Percentiles rank a stretch among this genome's conserved stretches.
Conservation (phyloP, 1,140 invertebrate species). For the Chymomyza costata region DNA sequence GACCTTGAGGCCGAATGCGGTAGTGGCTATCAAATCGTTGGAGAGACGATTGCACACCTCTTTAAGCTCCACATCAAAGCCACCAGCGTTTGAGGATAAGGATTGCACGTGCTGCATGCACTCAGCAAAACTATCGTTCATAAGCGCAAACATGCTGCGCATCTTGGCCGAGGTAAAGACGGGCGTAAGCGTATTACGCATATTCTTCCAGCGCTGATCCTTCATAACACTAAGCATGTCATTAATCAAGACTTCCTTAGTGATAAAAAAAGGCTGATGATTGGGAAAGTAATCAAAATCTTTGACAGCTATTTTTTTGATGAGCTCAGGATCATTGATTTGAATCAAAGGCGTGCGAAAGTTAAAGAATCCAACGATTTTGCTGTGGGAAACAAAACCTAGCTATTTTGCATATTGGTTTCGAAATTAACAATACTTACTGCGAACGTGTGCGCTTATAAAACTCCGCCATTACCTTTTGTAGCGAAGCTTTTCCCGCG, state of each 20-base stretch:
- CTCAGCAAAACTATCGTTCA: conserved; percentile 68
- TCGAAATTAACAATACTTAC: conserved; percentile 7
- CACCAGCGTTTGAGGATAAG: conserved; percentile 5
- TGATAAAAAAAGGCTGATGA: conserved; percentile 75
- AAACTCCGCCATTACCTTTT: conserved; percentile 5
- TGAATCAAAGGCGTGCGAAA: conserved; percentile 77
- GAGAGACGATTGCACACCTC: conserved; percentile 75
- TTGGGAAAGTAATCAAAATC: conserved; percentile 82
- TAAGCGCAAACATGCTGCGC: conserved; percentile 76
- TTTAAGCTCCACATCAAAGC: conserved; percentile 75
- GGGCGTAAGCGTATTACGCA: conserved; percentile 78
- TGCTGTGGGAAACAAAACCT: conserved; percentile 51
- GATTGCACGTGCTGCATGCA: conserved; percentile 40
- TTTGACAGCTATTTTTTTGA: conserved; percentile 79
- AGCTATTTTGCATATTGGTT: no score
- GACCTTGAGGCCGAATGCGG: conserved; percentile 76
- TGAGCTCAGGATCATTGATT: conserved; percentile 79
- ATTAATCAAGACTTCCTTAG: conserved; percentile 78
- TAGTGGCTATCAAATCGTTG: conserved; percentile 77
- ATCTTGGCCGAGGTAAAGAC: conserved; percentile 80
- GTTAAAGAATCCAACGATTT: conserved; percentile 77
- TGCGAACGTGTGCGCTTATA: conserved; percentile 14
- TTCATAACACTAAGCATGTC: conserved; percentile 77
- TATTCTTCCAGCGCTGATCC: conserved; percentile 78
- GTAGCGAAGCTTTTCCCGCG: conserved; percentile 30